Base-by-base conservation (phyloP, 2,113 vertebrate genomes). In the Nettapus auritus region DNA sequence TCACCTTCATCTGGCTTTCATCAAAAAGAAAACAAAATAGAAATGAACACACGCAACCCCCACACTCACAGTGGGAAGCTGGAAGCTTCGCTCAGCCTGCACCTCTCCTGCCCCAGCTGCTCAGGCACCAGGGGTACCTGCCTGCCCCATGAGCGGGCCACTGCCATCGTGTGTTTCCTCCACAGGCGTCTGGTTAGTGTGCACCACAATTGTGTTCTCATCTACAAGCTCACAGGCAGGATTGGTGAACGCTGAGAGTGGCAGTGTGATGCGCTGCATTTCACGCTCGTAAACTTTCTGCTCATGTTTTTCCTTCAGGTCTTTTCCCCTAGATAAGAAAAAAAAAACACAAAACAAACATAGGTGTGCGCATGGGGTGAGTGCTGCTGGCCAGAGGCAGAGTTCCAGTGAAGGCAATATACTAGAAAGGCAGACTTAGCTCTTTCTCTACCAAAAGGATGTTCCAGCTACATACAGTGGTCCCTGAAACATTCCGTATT, bases 51-150 rank as follows among this genome's bases (percentile, higher is more conserved):
- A 83, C 86, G 4, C 94, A 75, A 55, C 92, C 97, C 95, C 86
- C 12, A 67, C 91, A 44, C 87, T 88, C 84, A 46, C 66, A 81
- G 83, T 59, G 85, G 96, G 96, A 83, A 88, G 89, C 92, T 79
- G 82, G 85, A 95, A 91, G 82, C 89, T 92, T 74, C 59, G 68
- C 93, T 97, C 93, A 80, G 75, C 64, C 53, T 46, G 64, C 44
- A 67, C 8, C 0, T 0, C 91, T 94, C 55, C 69, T 81, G 86
- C 80, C 89, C 0, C 4, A 52, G 74, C 42, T 38, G 56, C 88
- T 99, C 99, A 99, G 90, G 99, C 99, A 18, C 99, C 99, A 1
- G 99, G 99, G 36, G 99, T 99, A 25, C 98, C 99, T 0, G 98
- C 98, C 71, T 98, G 98, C 69, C 97, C 98, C 96, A 99, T 99